These are phyloP conservation scores for Tetramorium bicarinatum DNA, from an alignment of 2,888 invertebrate species.

Conservation along the genomic window DNA sequence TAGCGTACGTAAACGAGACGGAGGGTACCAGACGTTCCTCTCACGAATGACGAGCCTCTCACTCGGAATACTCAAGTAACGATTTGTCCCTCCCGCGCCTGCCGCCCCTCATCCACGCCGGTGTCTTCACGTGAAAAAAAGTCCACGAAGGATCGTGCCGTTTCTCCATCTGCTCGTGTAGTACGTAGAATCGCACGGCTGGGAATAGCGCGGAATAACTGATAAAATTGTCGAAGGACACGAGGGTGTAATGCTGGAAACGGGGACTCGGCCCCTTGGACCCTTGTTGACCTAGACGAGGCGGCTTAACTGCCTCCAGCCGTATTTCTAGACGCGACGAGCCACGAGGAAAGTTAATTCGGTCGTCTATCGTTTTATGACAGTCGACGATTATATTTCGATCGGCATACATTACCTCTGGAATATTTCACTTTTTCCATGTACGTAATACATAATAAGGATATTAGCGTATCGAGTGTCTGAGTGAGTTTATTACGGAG, in stretches of 20 bases:
- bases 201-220: constrained; percentile 79
- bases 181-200: constrained; percentile 72
- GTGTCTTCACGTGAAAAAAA: constrained; percentile 22
- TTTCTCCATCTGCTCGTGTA: constrained; percentile 54
- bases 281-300: constrained; percentile 46
- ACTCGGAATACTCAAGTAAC: constrained; percentile 74
- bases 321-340: constrained; percentile 37
- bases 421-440: constrained; percentile 28
- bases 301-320: constrained; percentile 19
- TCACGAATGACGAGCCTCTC: constrained; percentile 73
- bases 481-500: constrained; percentile 18
- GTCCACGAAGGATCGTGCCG: constrained; percentile 58
- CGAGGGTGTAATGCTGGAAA: constrained; percentile 61
- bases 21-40: constrained; percentile 64
- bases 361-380: not conserved
- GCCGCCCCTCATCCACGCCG: not conserved
- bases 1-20: constrained; percentile 52
- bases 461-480: constrained; percentile 23
- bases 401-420: constrained; percentile 13
- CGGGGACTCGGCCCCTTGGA: constrained; percentile 35
- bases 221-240: constrained; percentile 72
- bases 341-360: constrained; percentile 35
- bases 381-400: constrained; percentile 26
- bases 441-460: constrained; percentile 5
- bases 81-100: constrained; percentile 37